Conservation (phyloP, 1,140 invertebrate genomes). For the Drosophila leontia region DNA sequence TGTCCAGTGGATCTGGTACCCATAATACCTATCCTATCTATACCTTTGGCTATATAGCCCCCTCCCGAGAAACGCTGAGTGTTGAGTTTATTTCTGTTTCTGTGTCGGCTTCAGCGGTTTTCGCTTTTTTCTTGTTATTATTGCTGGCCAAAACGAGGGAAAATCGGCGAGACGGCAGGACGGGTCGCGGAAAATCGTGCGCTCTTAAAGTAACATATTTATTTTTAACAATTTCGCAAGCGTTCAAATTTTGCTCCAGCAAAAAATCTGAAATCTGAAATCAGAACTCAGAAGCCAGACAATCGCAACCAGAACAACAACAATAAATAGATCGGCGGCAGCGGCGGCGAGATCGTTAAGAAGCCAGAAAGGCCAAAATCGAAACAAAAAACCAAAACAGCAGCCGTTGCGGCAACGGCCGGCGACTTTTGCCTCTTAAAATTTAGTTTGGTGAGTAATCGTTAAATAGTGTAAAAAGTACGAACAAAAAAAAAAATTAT, state of each 20-base stretch:
- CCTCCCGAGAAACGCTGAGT: constrained; percentile 59
- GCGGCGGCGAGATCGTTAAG: constrained; percentile 44
- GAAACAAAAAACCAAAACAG: constrained; percentile 26
- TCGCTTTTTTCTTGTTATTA: constrained; percentile 42
- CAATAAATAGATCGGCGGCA: constrained; percentile 43
- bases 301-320: constrained; percentile 50
- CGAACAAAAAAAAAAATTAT: too few relatives aligned
- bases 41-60: constrained; percentile 27
- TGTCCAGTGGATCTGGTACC: constrained; percentile 46
- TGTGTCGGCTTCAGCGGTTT: constrained; percentile 50
- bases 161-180: constrained; percentile 34
- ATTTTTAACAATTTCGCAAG: constrained; percentile 81
- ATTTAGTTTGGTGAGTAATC: constrained; percentile 71
- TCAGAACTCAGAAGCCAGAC: constrained; percentile 54
- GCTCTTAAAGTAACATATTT: constrained; percentile 73
- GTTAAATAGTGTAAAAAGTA: constrained; percentile 42
- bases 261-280: constrained; percentile 19
- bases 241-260: constrained; percentile 74
- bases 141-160: constrained; percentile 45
- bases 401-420: constrained; percentile 37
- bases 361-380: constrained; percentile 30
- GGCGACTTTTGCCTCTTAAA: constrained; percentile 49
- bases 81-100: constrained; percentile 78
- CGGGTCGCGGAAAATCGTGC: constrained; percentile 58
- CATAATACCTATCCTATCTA: constrained; percentile 27